Evolutionary conservation across 2,797 vertebrate genomes (phyloP).

Genomic region (Pipistrellus pygmaeus): DNA sequence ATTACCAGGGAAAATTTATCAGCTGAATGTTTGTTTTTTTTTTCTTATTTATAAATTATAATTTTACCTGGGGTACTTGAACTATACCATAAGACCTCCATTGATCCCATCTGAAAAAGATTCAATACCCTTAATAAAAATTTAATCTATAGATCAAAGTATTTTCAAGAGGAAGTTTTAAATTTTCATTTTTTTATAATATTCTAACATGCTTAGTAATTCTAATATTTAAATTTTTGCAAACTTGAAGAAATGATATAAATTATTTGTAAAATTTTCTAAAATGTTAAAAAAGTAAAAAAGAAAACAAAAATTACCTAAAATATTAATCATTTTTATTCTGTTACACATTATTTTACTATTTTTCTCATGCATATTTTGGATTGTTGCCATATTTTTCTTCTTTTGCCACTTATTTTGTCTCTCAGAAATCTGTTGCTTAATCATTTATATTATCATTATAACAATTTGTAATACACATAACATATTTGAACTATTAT

Average conservation of each 20-base stretch:
- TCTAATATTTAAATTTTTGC: background rate
- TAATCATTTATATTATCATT: background rate
- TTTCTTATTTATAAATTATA: slow-evolving; percentile 26
- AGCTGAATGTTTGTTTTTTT: slow-evolving; percentile 36
- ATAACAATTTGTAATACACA: background rate
- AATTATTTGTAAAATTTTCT: background rate
- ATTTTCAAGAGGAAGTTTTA: background rate
- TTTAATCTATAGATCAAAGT: slow-evolving; percentile 38
- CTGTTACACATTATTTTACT: background rate
- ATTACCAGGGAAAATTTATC: slow-evolving; percentile 39
- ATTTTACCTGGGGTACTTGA: slow-evolving; percentile 15
- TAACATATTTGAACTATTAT: background rate
- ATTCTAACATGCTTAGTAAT: background rate
- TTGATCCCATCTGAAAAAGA: slow-evolving; percentile 40
- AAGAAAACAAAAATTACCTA: background rate
- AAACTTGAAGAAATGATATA: background rate
- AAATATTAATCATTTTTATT: background rate
- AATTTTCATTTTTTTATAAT: background rate
- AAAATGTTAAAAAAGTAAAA: slow-evolving; percentile 12
- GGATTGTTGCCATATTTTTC: background rate
- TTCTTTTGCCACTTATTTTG: background rate
- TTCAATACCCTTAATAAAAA: slow-evolving; percentile 55
- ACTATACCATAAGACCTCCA: background rate
- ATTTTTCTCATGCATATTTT: background rate
- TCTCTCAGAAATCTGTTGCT: background rate